phyloP scores from a whole-genome alignment of 2,888 invertebrate genomes.

The Cabera pusaria region DNA sequence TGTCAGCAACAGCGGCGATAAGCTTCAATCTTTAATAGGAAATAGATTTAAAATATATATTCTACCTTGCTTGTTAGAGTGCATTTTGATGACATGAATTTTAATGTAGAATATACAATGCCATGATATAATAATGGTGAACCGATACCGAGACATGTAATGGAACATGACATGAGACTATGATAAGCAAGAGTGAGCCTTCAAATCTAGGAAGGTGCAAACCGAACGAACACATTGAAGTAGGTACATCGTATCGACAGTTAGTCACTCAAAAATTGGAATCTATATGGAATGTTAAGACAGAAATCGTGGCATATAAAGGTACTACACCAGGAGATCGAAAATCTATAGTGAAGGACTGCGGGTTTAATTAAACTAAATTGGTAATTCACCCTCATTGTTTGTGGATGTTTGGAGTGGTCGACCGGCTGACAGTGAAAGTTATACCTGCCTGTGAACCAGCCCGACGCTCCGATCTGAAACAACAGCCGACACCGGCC shows the following conservation, averaged over 20 bases:
- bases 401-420: slow-evolving; percentile 95
- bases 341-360: slow-evolving; percentile 25
- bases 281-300: slow-evolving; percentile 13
- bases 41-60: slow-evolving; percentile 22
- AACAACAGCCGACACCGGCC: slow-evolving; percentile 83
- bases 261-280: slow-evolving; percentile 14
- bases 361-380: slow-evolving; percentile 42
- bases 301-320: slow-evolving; percentile 17
- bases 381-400: slow-evolving; percentile 92
- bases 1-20: too few species aligned
- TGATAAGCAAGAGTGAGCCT: slow-evolving; percentile 8
- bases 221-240: slow-evolving; percentile 4
- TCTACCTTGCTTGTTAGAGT: slow-evolving; percentile 17
- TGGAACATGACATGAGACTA: too few species aligned
- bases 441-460: slow-evolving; percentile 97
- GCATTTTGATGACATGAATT: slow-evolving; percentile 16
- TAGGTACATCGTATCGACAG: slow-evolving; percentile 3
- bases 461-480: slow-evolving; percentile 95
- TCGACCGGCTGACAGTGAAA: slow-evolving; percentile 98
- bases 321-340: slow-evolving; percentile 13
- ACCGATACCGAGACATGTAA: too few species aligned
- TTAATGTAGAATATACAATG: slow-evolving; percentile 26
- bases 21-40: too few species aligned
- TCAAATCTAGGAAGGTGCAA: slow-evolving; percentile 5
- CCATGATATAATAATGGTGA: too few species aligned